Evolutionary conservation across 2,888 invertebrate species (phyloP), one percentile per base, ranked within the genome.

Genomic region (Hemithea aestivaria): DNA sequence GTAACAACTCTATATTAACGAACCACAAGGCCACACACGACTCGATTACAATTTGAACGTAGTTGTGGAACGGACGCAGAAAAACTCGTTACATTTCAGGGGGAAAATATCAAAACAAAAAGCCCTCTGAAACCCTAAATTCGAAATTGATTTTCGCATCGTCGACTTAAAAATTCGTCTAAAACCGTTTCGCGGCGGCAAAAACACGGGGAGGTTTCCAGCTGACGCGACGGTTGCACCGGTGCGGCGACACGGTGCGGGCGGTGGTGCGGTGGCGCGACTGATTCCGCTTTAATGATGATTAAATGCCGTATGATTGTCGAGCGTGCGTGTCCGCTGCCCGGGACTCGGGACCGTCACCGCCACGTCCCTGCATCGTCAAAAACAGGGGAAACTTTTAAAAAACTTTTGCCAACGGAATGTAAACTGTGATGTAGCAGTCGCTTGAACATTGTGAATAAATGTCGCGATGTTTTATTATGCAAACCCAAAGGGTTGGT

Each of bases 271-370:
- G 45, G 34, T 41, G 45, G 33, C 59, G 69, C 51, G 66, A 64
- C 78, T 85, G 87, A 87, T 87, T 76, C 66, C 58, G 55, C 66
- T 87, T 85, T 87, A 84, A 87, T 85, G 75, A 83, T 82, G 87
- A 87, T 85, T 85, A 85, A 87, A 80, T 74, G 76, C 68, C 65
- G 65, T 78, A 81, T 79, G 81, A 87, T 87, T 73, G 83, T 75
- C 66, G 70, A 65, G 66, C 68, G 71, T 71, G 75, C 71, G 72
- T 70, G 68, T 44, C 45, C 54, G 53, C 45, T 49, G 27, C 43
- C 45, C 36, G 34, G 39, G 30, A 30, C 43, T 40, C 32, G 50
- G 16, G 16, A 16, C 57, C 49, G 46, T 48, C 38, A 36, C 48
- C 40, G 45, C 38, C 46, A 20, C 45, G 47, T 39, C 48, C 35